A percentile compares a stretch with the other conserved stretches of the same genome.
phyloP scores from a whole-genome alignment of 2,797 vertebrate genomes.

The Girardinus metallicus region DNA sequence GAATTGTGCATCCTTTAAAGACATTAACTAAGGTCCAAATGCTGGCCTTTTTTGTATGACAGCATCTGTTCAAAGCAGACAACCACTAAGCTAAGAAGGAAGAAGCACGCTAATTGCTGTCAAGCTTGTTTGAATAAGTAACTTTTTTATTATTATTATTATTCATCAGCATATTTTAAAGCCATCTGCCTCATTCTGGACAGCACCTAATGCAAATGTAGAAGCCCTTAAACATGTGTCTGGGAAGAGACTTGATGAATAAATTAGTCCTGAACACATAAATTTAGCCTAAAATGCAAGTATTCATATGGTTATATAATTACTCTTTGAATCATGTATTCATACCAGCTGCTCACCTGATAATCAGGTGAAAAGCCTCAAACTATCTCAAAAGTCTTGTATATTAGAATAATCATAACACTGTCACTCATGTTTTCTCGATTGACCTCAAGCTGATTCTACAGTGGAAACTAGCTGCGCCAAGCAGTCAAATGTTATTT shows the following conservation, averaged over 20 bases:
- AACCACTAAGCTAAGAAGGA: slow-evolving; percentile 55
- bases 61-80: slow-evolving; percentile 55
- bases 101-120: slow-evolving; percentile 70
- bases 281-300: slow-evolving; percentile 7
- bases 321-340: slow-evolving; percentile 8
- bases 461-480: slow-evolving; percentile 24
- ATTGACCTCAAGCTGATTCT: slow-evolving; percentile 23
- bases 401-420: slow-evolving; percentile 23
- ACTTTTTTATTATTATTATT: slow-evolving; percentile 19
- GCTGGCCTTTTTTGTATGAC: slow-evolving; percentile 66
- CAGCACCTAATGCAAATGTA: slow-evolving; percentile 30
- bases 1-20: slow-evolving; percentile 84
- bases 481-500: slow-evolving; percentile 49
- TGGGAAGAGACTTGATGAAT: slow-evolving; percentile 7
- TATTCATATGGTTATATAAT: neutral
- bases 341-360: neutral
- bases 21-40: slow-evolving; percentile 80
- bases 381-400: slow-evolving; percentile 16
- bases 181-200: slow-evolving; percentile 43
- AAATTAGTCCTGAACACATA: slow-evolving; percentile 26
- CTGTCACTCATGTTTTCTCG: slow-evolving; percentile 16
- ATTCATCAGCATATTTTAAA: slow-evolving; percentile 55
- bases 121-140: slow-evolving; percentile 73
- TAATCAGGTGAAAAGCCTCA: slow-evolving; percentile 17
- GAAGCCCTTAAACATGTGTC: slow-evolving; percentile 29